Percentiles rank a stretch among this genome's conserved stretches.
Evolutionary conservation across 2,888 invertebrate genomes (phyloP).

Genomic region (Lottia scabra): DNA sequence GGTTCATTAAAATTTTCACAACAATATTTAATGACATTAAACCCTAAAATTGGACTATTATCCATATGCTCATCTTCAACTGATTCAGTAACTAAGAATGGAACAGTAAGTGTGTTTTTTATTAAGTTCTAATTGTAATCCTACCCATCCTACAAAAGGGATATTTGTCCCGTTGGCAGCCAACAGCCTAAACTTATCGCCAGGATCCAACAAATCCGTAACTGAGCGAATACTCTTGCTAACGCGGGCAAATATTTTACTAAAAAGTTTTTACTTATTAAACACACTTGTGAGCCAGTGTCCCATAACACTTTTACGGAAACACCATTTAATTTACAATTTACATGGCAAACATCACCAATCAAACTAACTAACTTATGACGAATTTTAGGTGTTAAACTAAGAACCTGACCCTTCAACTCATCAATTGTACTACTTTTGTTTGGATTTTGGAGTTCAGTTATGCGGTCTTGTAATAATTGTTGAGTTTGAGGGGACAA

Average conservation of each 20-base stretch:
- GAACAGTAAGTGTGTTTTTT: background rate
- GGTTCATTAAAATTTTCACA: background rate
- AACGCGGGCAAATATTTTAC: background rate
- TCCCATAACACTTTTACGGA: background rate
- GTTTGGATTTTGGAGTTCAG: too few species aligned
- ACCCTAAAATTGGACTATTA: background rate
- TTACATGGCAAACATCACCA: background rate
- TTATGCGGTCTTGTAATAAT: too few species aligned
- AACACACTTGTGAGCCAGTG: background rate
- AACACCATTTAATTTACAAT: background rate
- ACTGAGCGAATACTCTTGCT: too few species aligned
- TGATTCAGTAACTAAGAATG: background rate
- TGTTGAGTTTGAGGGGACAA: background rate
- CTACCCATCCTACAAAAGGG: conserved; percentile 1
- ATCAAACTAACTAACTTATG: background rate
- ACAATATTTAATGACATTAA: background rate
- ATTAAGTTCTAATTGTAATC: background rate
- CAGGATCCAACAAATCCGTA: too few species aligned
- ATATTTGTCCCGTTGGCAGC: background rate
- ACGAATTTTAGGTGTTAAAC: background rate
- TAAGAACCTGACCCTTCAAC: background rate
- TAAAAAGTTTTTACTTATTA: background rate
- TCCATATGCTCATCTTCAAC: background rate
- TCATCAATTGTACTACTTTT: background rate
- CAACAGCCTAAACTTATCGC: background rate